Conservation (phyloP, 2,797 vertebrate species). For the Capromys pilorides region DNA sequence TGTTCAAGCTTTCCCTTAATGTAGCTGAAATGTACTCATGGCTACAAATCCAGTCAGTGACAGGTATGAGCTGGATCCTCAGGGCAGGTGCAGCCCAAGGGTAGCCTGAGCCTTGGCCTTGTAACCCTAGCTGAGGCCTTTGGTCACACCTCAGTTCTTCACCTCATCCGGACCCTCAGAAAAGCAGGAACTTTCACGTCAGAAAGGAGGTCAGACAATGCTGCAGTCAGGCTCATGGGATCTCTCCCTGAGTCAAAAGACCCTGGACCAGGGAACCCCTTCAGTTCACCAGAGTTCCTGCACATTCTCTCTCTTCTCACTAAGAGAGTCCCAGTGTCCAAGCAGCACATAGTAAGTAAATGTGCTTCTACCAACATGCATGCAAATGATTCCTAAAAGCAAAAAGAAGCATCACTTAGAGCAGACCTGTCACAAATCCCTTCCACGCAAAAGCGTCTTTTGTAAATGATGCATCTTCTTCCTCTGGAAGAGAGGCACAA, state of each 20-base stretch:
- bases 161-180: not conserved
- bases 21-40: not conserved
- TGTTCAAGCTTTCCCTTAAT: not conserved
- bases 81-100: fast-evolving
- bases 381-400: not conserved
- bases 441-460: not conserved
- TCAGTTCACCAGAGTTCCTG: not conserved
- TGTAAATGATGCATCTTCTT: not conserved
- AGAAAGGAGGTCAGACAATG: not conserved
- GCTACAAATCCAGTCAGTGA: not conserved
- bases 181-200: not conserved
- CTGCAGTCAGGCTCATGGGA: not conserved
- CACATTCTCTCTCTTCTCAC: not conserved
- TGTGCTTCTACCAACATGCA: not conserved
- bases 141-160: not conserved
- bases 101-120: not conserved
- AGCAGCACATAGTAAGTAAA: not conserved
- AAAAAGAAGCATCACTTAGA: not conserved
- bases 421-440: not conserved
- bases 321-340: not conserved
- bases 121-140: not conserved
- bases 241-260: not conserved
- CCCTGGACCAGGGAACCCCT: not conserved
- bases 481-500: not conserved
- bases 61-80: not conserved